Conservation (phyloP, 2,113 vertebrate species). For the Emydocephalus ijimae region DNA sequence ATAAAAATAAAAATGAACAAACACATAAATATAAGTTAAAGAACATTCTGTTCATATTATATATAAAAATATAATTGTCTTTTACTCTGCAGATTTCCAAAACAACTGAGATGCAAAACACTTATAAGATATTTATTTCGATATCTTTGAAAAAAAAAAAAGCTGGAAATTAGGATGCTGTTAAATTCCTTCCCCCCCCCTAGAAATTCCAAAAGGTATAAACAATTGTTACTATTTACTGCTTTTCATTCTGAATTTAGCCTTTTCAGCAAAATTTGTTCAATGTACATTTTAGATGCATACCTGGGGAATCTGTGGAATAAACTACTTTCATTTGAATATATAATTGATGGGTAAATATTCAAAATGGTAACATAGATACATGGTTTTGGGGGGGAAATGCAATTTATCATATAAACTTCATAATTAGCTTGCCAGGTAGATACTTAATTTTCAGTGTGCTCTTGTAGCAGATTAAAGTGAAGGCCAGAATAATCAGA, state of each 20-base stretch:
- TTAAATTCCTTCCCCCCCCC: not conserved
- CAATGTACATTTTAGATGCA: conserved; percentile 20
- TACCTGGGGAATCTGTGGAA: conserved; percentile 17
- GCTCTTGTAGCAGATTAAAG: conserved; percentile 26
- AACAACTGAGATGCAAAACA: not conserved
- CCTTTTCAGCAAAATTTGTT: conserved; percentile 24
- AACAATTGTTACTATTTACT: not conserved
- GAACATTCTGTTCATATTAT: not conserved
- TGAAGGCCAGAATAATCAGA: conserved; percentile 33
- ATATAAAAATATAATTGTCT: not conserved
- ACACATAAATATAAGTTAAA: not conserved
- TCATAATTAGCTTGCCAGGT: conserved; percentile 28
- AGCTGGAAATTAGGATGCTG: not conserved
- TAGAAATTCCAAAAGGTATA: not conserved
- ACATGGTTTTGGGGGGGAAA: not conserved
- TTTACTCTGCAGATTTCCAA: not conserved
- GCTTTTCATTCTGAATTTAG: not conserved
- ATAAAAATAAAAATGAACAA: not conserved
- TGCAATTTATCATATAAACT: conserved; percentile 27
- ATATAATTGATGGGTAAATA: conserved; percentile 40
- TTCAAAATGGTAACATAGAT: conserved; percentile 19
- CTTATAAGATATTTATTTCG: not conserved
- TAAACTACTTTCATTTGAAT: conserved; percentile 22
- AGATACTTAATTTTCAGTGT: conserved; percentile 2
- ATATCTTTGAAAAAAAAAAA: not conserved